Percentiles rank a stretch among this genome's conserved stretches.
These are phyloP conservation scores for Parus major DNA, from an alignment of 2,113 vertebrate genomes.

Conservation along the genomic window DNA sequence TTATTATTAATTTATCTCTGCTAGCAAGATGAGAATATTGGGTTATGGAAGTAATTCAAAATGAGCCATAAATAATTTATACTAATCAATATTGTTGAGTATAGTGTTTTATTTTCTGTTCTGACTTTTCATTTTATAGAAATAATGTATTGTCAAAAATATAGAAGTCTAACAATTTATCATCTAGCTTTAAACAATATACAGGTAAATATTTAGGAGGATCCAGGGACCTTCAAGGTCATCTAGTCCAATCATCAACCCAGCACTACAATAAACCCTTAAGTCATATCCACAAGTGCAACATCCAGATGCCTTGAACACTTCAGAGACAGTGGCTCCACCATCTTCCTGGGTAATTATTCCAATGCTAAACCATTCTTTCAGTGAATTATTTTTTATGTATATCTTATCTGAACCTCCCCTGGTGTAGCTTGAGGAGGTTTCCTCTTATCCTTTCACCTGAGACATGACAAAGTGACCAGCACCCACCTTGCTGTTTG, in stretches of 20 bases:
- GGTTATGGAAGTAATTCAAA: slow-evolving; percentile 16
- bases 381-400: too few relatives aligned
- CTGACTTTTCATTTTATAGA: slow-evolving; percentile 7
- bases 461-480: neutral
- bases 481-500: neutral
- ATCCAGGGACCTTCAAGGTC: neutral
- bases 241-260: neutral
- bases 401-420: neutral
- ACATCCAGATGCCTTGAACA: neutral
- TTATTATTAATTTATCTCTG: slow-evolving; percentile 55
- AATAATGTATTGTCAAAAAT: neutral
- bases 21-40: slow-evolving; percentile 5
- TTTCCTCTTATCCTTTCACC: neutral
- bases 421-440: too few relatives aligned
- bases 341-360: neutral
- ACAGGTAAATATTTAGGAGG: neutral
- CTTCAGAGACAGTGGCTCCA: neutral
- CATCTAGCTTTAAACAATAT: neutral
- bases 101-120: slow-evolving; percentile 2
- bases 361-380: neutral
- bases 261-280: neutral
- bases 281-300: neutral
- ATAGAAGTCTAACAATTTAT: neutral
- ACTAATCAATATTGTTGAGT: slow-evolving; percentile 7
- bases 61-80: slow-evolving; percentile 10